phyloP scores from a whole-genome alignment of 2,888 invertebrate genomes.

The Aporophyla lueneburgensis region DNA sequence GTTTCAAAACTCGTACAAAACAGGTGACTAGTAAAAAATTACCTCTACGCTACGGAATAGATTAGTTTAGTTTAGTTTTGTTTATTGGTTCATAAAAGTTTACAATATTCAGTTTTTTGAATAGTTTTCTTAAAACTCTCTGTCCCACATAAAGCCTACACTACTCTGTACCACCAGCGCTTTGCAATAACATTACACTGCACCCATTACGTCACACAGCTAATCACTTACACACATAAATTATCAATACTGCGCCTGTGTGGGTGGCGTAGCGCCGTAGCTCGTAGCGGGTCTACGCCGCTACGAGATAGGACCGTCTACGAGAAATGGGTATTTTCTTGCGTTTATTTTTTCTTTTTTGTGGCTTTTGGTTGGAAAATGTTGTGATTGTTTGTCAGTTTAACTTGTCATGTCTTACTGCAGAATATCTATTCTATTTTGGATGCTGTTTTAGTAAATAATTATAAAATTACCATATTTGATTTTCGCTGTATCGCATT shows the following conservation, averaged over 20 bases:
- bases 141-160: background rate
- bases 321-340: constrained; percentile 54
- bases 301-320: constrained; percentile 65
- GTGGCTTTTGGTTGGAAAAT: background rate
- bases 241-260: constrained; percentile 63
- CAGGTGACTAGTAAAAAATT: no score
- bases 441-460: background rate
- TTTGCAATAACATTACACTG: constrained; percentile 68
- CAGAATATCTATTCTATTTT: background rate
- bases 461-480: background rate
- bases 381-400: background rate
- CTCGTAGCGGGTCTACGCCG: constrained; percentile 63
- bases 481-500: no score
- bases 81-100: no score
- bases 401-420: background rate
- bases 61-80: no score
- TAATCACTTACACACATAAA: constrained; percentile 77
- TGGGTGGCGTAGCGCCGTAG: constrained; percentile 64
- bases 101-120: no score
- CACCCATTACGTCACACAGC: constrained; percentile 75
- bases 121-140: constrained; percentile 3
- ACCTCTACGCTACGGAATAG: no score
- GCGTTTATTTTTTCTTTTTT: constrained; percentile 12
- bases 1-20: no score
- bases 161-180: constrained; percentile 67